These are phyloP conservation scores for Therioaphis trifolii DNA, from an alignment of 2,888 invertebrate species.

Conservation along the genomic window DNA sequence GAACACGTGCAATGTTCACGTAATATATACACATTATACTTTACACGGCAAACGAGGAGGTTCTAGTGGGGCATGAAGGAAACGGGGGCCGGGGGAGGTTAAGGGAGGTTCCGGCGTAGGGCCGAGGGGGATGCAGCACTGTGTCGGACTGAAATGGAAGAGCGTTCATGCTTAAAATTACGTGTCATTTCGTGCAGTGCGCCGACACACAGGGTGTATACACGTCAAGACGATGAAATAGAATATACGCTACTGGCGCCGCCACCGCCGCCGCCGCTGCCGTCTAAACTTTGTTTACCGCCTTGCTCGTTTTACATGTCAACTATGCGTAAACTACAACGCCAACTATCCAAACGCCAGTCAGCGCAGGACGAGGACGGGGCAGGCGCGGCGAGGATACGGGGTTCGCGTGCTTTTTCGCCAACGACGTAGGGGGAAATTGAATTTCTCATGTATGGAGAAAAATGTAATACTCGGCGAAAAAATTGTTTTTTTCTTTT, in stretches of 20 bases:
- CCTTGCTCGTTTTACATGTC: conserved; percentile 54
- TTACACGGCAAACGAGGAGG: too few relatives aligned
- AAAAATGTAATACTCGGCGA: too few relatives aligned
- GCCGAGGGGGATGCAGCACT: neutral
- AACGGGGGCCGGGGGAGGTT: neutral
- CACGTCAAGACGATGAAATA: conserved; percentile 41
- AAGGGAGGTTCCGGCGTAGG: neutral
- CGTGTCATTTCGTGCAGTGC: conserved; percentile 47
- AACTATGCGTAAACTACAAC: conserved; percentile 48
- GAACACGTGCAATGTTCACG: too few relatives aligned
- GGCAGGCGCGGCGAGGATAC: neutral
- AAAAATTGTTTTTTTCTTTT: too few relatives aligned
- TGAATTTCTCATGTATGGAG: neutral
- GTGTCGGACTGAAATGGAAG: conserved; percentile 7
- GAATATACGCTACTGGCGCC: neutral
- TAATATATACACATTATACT: too few relatives aligned
- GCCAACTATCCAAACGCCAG: too few relatives aligned
- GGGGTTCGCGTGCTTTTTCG: conserved; percentile 14
- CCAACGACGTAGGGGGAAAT: conserved; percentile 25
- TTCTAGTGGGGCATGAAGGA: neutral
- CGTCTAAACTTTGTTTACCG: conserved; percentile 56
- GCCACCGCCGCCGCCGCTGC: neutral
- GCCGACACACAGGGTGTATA: neutral
- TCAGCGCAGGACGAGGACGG: neutral
- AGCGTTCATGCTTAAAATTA: conserved; percentile 59